Percentiles rank a stretch among this genome's conserved stretches.
These are phyloP conservation scores for Drosophila emarginata DNA, from an alignment of 2,888 invertebrate genomes.

Conservation along the genomic window DNA sequence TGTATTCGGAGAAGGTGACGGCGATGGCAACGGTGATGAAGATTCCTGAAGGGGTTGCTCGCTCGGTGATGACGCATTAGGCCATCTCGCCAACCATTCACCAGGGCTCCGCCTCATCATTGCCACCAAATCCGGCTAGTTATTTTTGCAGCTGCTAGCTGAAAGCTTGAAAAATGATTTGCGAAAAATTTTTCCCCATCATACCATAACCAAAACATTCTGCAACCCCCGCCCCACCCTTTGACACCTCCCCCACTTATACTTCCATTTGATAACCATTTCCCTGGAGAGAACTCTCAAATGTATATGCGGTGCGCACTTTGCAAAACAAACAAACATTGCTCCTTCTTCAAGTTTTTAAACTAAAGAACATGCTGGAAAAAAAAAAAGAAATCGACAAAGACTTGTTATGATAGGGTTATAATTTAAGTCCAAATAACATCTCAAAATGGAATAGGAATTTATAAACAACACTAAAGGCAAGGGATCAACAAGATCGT, in stretches of 20 bases:
- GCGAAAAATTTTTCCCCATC: constrained; percentile 55
- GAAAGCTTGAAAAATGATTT: constrained; percentile 72
- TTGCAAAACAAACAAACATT: constrained; percentile 7
- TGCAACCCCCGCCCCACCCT: no score
- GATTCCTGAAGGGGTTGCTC: not conserved
- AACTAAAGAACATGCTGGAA: not conserved
- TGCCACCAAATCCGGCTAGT: constrained; percentile 5
- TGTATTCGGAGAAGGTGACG: not conserved
- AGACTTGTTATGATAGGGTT: not conserved
- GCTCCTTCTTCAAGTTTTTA: not conserved
- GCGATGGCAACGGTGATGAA: not conserved
- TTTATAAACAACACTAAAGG: not conserved
- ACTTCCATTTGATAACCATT: not conserved
- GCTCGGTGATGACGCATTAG: not conserved
- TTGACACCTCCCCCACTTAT: not conserved
- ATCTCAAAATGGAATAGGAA: not conserved
- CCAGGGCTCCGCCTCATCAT: constrained; percentile 2
- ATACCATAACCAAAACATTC: constrained; percentile 2
- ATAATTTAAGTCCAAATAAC: not conserved
- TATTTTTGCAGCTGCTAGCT: constrained; percentile 64
- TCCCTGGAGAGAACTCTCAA: not conserved
- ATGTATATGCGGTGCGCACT: not conserved
- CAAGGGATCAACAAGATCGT: no score
- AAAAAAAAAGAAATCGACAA: not conserved
- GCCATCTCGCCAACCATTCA: not conserved